Base-by-base conservation (phyloP, 2,888 invertebrate species). In the Cryptocephalus moraei region DNA sequence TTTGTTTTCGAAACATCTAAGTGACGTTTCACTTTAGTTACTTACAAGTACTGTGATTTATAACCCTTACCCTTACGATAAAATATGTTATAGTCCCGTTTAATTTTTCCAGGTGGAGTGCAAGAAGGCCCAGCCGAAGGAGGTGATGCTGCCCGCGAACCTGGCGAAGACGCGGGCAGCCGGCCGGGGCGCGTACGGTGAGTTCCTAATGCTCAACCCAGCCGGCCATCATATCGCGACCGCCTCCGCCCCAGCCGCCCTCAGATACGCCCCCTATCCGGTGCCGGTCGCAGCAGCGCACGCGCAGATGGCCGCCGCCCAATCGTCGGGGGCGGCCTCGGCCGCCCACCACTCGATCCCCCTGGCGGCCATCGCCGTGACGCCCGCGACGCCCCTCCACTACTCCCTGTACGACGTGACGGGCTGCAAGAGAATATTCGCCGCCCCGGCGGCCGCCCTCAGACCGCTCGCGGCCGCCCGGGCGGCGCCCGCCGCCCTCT, bases 101-200 rank as follows among this genome's bases (percentile, higher is more conserved):
- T 22, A 4, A 22, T 4, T 22, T 22, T 74, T 76, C 39, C 79
- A 97, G 96, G 96, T 97, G 78, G 97, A 97, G 80, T 96, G 96
- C 81, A 97, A 97, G 84, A 97, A 97, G 77, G 99, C 99, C 69
- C 99, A 99, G 78, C 99, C 99, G 57, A 99, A 99, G 80, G 99
- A 99, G 81, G 97, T 99, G 67, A 99, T 99, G 99, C 84, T 97
- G 70, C 97, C 97, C 66, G 89, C 91, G 63, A 92, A 91, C 75
- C 77, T 92, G 78, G 91, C 91, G 68, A 92, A 92, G 81, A 92
- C 91, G 76, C 84, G 92, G 73, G 91, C 91, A 72, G 90, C 91
- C 66, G 91, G 91, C 65, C 86, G 92, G 76, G 91, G 91, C 76
- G 89, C 91, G 79, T 93, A 92, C 84, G 92, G 92, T 93, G 91